A percentile compares a stretch with the other conserved stretches of the same genome.
These are phyloP conservation scores for Siniperca knerii DNA, from an alignment of 2,113 vertebrate genomes.

Conservation along the genomic window DNA sequence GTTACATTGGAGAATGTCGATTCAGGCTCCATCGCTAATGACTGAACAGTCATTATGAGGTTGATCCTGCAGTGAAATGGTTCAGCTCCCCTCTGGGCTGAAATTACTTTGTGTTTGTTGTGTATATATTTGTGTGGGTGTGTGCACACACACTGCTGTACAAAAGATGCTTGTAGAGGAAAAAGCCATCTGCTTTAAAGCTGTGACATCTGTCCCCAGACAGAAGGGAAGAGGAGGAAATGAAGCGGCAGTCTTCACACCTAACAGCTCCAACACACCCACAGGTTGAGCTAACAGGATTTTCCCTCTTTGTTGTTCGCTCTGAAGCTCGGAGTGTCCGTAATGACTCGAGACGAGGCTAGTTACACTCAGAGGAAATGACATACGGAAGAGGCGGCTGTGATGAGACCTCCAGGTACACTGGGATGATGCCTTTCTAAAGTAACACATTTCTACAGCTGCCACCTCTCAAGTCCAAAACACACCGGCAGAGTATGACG, in stretches of 20 bases:
- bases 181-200: slow-evolving; percentile 40
- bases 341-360: slow-evolving; percentile 20
- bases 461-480: not conserved
- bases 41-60: slow-evolving; percentile 1
- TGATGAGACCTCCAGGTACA: slow-evolving; percentile 5
- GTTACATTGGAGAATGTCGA: not conserved
- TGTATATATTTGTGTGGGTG: not conserved
- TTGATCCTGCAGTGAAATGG: not conserved
- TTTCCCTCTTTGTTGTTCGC: slow-evolving; percentile 12
- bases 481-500: not conserved
- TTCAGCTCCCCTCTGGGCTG: not conserved
- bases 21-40: not conserved
- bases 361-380: slow-evolving; percentile 5
- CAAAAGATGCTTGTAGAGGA: not conserved
- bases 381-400: slow-evolving; percentile 11
- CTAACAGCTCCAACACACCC: slow-evolving; percentile 5
- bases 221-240: slow-evolving; percentile 24
- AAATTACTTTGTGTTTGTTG: not conserved
- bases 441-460: not conserved
- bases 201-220: slow-evolving; percentile 41
- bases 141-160: not conserved
- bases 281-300: slow-evolving; percentile 6
- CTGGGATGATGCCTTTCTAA: not conserved
- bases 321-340: not conserved
- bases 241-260: slow-evolving; percentile 9